Conservation (phyloP, 37 sponge, comb jelly and placozoan genomes). For the Eunapius fragilis region DNA sequence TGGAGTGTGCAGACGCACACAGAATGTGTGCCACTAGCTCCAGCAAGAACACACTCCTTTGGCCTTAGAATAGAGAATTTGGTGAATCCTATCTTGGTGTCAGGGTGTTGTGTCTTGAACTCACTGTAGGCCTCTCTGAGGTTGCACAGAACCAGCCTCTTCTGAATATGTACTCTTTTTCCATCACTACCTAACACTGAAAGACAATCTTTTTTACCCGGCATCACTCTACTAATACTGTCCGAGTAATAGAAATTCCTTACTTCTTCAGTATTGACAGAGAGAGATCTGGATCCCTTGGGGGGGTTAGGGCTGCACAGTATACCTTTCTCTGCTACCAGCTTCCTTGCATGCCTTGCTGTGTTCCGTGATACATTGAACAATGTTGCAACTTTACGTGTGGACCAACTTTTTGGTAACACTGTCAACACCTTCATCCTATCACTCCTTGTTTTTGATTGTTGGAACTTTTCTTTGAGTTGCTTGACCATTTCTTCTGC, state of each 20-base stretch:
- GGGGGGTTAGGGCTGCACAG: constrained; percentile 23
- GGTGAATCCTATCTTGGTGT: constrained; percentile 51
- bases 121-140: constrained; percentile 37
- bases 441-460: not conserved
- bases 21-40: constrained; percentile 65
- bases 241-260: constrained; percentile 26
- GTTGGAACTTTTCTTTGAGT: not conserved
- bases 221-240: constrained; percentile 52
- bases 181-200: constrained; percentile 13
- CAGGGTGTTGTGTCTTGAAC: constrained; percentile 45
- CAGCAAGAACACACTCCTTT: constrained; percentile 57
- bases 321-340: constrained; percentile 26
- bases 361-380: constrained; percentile 11
- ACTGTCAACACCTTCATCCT: constrained; percentile 3
- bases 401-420: constrained; percentile 18
- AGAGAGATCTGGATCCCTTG: not conserved
- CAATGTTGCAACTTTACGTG: constrained; percentile 1
- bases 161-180: constrained; percentile 33
- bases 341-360: constrained; percentile 25
- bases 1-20: constrained; percentile 66
- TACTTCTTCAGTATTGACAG: constrained; percentile 16
- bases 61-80: constrained; percentile 61
- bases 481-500: not conserved
- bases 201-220: constrained; percentile 58
- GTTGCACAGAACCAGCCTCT: constrained; percentile 52